Evolutionary conservation across 2,113 vertebrate species (phyloP), one percentile per base, ranked within the genome.

Genomic region (Corydoras maculifer): DNA sequence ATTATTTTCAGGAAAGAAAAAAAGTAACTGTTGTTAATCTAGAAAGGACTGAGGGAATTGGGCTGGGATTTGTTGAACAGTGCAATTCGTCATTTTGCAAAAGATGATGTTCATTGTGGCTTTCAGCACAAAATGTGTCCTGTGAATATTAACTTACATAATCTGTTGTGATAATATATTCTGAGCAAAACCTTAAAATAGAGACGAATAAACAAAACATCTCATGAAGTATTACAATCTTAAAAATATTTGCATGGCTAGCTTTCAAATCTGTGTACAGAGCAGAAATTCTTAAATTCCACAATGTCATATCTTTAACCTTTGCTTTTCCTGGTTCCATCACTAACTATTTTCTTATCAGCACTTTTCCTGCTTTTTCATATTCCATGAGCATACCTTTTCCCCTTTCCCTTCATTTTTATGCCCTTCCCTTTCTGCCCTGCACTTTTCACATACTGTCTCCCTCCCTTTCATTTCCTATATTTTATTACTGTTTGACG

Each of bases 361-460:
- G 31, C 35, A 57, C 12, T 68, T 72, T 69, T 74, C 70, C 65
- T 68, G 69, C 32, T 53, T 30, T 43, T 64, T 69, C 70, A 69
- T 73, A 69, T 73, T 69, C 57, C 60, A 65, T 65, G 61, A 62
- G 35, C 18, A 4, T 69, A 29, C 25, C 67, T 62, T 62, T 77
- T 74, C 59, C 73, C 35, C 30, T 53, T 53, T 50, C 43, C 61
- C 70, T 55, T 32, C 9, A 3, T 58, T 70, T 68, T 62, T 25
- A 49, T 65, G n/a, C 64, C 63, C 73, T 71, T 62, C 66, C 54
- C n/a, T 57, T n/a, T n/a, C 54, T 57, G 54, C 54, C 54, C 11
- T 55, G 53, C 14, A 57, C 54, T 57, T 57, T 10, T n/a, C 54
- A 57, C 54, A n/a, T 9, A 15, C 43, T 25, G 49, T 8, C 50